These are phyloP conservation scores for Tragulus kanchil DNA, from an alignment of 2,113 vertebrate genomes.

Conservation along the genomic window DNA sequence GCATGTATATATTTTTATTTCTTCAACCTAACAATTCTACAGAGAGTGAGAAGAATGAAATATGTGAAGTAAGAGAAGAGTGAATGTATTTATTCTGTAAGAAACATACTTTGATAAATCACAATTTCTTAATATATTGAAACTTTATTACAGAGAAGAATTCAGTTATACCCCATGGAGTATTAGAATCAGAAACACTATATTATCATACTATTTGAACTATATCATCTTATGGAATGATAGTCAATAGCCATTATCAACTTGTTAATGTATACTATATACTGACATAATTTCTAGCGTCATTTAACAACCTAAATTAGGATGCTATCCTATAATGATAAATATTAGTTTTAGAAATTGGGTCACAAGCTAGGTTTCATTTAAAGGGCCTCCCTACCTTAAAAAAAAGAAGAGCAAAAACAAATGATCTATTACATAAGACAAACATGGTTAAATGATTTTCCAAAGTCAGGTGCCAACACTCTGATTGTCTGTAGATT, in stretches of 20 bases:
- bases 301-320: background rate
- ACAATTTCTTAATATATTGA: constrained; percentile 14
- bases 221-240: background rate
- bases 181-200: background rate
- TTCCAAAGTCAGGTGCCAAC: background rate
- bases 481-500: background rate
- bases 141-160: background rate
- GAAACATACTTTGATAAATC: background rate
- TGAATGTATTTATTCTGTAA: background rate
- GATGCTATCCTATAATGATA: background rate
- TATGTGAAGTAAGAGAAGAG: constrained; percentile 60
- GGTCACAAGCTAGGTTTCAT: background rate
- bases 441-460: background rate
- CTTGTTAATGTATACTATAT: background rate
- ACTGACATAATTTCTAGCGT: background rate
- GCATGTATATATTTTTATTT: constrained; percentile 68
- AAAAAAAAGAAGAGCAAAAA: background rate
- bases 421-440: background rate
- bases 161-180: background rate
- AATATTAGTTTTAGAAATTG: constrained; percentile 8
- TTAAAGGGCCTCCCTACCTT: background rate
- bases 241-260: background rate
- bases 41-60: constrained; percentile 60
- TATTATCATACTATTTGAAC: background rate
- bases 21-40: constrained; percentile 78